Evolutionary conservation across 1,140 invertebrate genomes (phyloP).

Genomic region (Drosophila nikananu): DNA sequence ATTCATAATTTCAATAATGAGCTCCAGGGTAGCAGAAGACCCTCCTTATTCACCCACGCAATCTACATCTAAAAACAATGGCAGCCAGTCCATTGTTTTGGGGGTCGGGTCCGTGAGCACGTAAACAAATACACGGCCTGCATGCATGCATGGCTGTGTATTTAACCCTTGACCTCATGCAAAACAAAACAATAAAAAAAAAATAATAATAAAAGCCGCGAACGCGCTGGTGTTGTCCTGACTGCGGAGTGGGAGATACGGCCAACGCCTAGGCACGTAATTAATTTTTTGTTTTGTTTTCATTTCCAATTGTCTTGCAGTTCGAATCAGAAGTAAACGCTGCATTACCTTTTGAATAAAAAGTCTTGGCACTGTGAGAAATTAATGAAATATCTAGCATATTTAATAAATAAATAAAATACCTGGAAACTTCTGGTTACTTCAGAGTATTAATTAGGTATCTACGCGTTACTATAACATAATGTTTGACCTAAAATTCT

Average conservation of each 20-base stretch:
- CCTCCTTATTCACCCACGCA: slow-evolving; percentile 23
- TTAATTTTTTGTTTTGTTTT: slow-evolving; percentile 46
- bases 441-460: no score
- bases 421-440: background rate
- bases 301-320: slow-evolving; percentile 20
- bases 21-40: slow-evolving; percentile 37
- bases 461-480: no score
- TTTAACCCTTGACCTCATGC: slow-evolving; percentile 71
- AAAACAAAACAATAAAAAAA: slow-evolving; percentile 27
- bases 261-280: slow-evolving; percentile 39
- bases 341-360: slow-evolving; percentile 13
- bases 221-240: background rate
- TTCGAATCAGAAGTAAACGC: slow-evolving; percentile 7
- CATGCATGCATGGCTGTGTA: slow-evolving; percentile 32
- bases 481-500: no score
- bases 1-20: slow-evolving; percentile 74
- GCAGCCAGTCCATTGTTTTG: slow-evolving; percentile 54
- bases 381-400: no score
- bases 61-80: slow-evolving; percentile 57
- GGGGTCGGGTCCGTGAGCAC: slow-evolving; percentile 43
- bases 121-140: slow-evolving; percentile 54
- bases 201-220: background rate
- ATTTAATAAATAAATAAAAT: no score
- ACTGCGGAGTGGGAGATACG: slow-evolving; percentile 2
- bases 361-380: background rate